phyloP scores from a whole-genome alignment of 2,888 invertebrate species.

The Chymomyza caudatula region DNA sequence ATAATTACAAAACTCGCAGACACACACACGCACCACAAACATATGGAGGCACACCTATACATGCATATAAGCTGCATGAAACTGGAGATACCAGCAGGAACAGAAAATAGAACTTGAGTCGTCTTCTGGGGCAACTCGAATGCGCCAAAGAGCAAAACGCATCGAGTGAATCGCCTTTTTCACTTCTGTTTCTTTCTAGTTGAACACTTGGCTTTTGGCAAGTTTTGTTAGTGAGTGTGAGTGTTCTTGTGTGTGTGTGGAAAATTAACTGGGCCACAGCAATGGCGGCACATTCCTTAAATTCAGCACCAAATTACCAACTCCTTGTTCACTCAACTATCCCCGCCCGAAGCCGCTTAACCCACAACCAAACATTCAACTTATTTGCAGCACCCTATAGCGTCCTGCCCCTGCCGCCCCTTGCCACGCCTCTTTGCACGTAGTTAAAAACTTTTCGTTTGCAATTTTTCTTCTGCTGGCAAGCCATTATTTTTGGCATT shows the following conservation, averaged over 20 bases:
- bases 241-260: not conserved
- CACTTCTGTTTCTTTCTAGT: not conserved
- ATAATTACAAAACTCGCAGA: conserved; percentile 27
- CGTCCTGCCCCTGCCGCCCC: not conserved
- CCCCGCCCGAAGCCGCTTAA: not conserved
- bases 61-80: no score
- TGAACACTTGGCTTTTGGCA: not conserved
- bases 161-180: not conserved
- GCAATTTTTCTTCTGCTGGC: conserved; percentile 62
- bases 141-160: no score
- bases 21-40: no score
- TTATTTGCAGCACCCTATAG: not conserved
- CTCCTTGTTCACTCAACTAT: not conserved
- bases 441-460: conserved; percentile 66
- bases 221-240: not conserved
- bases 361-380: not conserved
- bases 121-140: not conserved
- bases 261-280: conserved; percentile 51
- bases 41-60: no score
- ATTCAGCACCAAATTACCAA: conserved; percentile 32
- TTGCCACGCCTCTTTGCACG: conserved; percentile 27
- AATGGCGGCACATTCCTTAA: conserved; percentile 34
- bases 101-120: not conserved
- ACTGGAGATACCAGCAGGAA: no score
- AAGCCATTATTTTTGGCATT: conserved; percentile 62